These are phyloP conservation scores for Rhodophaea formosa DNA, from an alignment of 2,888 invertebrate genomes.

Conservation along the genomic window DNA sequence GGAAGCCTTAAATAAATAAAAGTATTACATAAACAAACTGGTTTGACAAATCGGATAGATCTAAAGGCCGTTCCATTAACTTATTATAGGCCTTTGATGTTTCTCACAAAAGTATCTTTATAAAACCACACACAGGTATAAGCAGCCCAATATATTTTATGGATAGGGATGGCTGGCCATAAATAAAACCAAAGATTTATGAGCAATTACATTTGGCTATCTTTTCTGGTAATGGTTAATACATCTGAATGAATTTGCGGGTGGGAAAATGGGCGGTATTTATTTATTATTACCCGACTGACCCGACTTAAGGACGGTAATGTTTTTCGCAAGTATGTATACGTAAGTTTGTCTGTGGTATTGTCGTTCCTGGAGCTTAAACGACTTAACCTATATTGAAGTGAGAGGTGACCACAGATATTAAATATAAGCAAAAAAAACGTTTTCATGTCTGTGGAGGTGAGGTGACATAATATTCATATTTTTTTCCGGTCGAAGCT, in stretches of 20 bases:
- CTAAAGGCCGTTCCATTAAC: constrained; percentile 4
- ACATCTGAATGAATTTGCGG: constrained; percentile 43
- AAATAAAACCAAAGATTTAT: constrained; percentile 51
- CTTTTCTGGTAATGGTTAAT: constrained; percentile 41
- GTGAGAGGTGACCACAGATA: too few species aligned
- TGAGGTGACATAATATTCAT: too few species aligned
- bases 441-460: too few species aligned
- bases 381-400: too few species aligned
- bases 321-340: too few species aligned
- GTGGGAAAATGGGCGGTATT: constrained; percentile 17
- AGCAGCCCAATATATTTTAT: constrained; percentile 37
- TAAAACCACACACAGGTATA: constrained; percentile 8
- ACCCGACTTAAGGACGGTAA: too few species aligned
- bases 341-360: too few species aligned
- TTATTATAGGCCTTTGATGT: constrained; percentile 13
- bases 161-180: constrained; percentile 33
- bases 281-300: constrained; percentile 23
- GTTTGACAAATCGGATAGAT: neutral
- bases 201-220: constrained; percentile 47
- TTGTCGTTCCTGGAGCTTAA: too few species aligned
- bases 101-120: neutral
- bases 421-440: too few species aligned
- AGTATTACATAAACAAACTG: neutral
- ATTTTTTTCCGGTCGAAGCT: too few species aligned
- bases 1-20: neutral